Evolutionary conservation across 2,113 vertebrate genomes (phyloP).

Genomic region (Martes martes): DNA sequence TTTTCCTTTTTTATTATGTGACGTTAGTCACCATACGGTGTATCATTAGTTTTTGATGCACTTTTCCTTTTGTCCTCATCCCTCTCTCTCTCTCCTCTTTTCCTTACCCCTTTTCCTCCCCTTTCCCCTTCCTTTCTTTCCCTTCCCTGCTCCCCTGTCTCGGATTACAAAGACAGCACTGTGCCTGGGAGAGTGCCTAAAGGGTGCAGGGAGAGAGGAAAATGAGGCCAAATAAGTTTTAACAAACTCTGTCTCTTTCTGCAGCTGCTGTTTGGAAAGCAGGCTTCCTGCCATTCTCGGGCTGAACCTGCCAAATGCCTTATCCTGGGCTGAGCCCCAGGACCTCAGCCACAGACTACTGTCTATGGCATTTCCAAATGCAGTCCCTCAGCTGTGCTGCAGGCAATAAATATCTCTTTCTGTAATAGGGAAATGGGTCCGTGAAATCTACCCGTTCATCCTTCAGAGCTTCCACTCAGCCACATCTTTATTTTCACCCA

Average conservation of each 20-base stretch:
- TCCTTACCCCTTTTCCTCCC: neutral
- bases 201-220: neutral
- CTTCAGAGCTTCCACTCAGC: neutral
- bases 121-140: neutral
- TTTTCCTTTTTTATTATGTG: no score
- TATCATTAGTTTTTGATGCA: no score
- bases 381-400: slow-evolving; percentile 55
- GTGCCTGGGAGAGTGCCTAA: slow-evolving; percentile 1
- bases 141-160: neutral
- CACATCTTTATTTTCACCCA: neutral
- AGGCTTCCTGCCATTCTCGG: slow-evolving; percentile 51
- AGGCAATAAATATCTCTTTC: slow-evolving; percentile 61
- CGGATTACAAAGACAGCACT: slow-evolving; percentile 50
- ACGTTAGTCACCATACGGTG: no score
- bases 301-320: slow-evolving; percentile 49
- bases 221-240: neutral
- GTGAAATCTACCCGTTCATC: neutral
- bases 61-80: no score
- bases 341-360: slow-evolving; percentile 8
- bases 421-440: neutral
- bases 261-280: slow-evolving; percentile 66
- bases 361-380: slow-evolving; percentile 49
- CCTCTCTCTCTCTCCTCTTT: accelerated
- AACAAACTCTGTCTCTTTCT: slow-evolving; percentile 52
- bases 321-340: slow-evolving; percentile 40